Evolutionary conservation across 2,888 invertebrate genomes (phyloP), one percentile per base, ranked within the genome.

Genomic region (Pyrgus malvae): DNA sequence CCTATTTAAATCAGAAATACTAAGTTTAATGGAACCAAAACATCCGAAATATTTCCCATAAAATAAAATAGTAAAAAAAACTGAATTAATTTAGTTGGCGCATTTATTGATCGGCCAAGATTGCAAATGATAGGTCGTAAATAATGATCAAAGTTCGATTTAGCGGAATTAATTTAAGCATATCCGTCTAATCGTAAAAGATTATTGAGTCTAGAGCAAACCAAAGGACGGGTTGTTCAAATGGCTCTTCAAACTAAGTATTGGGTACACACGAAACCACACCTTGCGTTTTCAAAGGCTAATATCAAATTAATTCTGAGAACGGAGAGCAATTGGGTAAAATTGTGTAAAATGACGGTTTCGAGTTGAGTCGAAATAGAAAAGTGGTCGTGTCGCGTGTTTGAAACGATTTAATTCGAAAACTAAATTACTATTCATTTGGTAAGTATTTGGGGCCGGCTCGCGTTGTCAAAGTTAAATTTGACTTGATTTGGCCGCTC

Each of bases 341-440:
- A 90, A 89, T 90, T 88, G 88, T 86, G 86, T 89, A 87, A 89
- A 90, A 90, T 89, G 89, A 88, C 81, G 86, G 89, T 83, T 84
- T 79, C 70, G 79, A 83, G 72, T 80, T 80, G 75, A 80, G 70
- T 83, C 67, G 72, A 84, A 87, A 89, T 89, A 90, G 90, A 86
- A 89, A 89, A 89, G 90, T 87, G 88, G 88, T 80, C 70, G 79
- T 90, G 90, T 90, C 90, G 90, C 90, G 90, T 90, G 90, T 88
- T 87, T 69, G 67, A 66, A 89, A 83, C 89, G 86, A 89, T 90
- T 90, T 89, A 87, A 89, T 88, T 79, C 81, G 74, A 80, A 87
- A 87, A 83, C 81, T 74, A 89, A 90, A 90, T 89, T 89, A 83
- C 88, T 89, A 89, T 88, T 88, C 83, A 89, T 89, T 90, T 89